A percentile compares a stretch with the other conserved stretches of the same genome.
These are phyloP conservation scores for Laupala kohalensis DNA, from an alignment of 1,140 invertebrate genomes.

Conservation along the genomic window DNA sequence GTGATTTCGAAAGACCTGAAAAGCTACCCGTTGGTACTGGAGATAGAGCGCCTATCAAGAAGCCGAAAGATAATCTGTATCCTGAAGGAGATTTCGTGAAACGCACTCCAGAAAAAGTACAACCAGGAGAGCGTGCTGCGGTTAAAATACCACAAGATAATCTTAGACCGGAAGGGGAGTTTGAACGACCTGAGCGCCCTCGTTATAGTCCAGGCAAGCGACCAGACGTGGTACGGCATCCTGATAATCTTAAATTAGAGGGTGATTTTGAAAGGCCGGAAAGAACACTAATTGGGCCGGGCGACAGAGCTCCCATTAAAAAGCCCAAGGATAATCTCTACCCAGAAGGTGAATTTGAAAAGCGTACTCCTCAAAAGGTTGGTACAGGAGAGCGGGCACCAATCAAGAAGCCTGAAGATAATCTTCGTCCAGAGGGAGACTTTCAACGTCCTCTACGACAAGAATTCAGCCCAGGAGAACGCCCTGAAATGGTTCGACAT, in stretches of 20 bases:
- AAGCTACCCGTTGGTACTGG: constrained; percentile 29
- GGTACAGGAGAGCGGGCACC: constrained; percentile 18
- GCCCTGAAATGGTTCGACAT: constrained; percentile 19
- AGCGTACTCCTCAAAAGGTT: constrained; percentile 17
- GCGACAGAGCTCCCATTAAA: constrained; percentile 27
- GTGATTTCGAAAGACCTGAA: constrained; percentile 35
- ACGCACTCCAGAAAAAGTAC: constrained; percentile 23
- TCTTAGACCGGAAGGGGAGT: constrained; percentile 41
- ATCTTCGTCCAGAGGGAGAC: constrained; percentile 19
- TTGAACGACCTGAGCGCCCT: constrained; percentile 30
- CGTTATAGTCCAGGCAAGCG: constrained; percentile 26
- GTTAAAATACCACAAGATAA: constrained; percentile 29
- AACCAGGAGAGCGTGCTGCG: constrained; percentile 21
- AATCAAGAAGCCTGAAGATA: constrained; percentile 19
- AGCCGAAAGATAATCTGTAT: constrained; percentile 37
- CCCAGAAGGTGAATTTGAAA: constrained; percentile 21
- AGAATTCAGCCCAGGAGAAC: constrained; percentile 14
- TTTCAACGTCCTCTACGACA: constrained; percentile 30
- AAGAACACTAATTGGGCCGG: constrained; percentile 22
- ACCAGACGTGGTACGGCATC: constrained; percentile 23
- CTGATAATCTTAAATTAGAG: constrained; percentile 21
- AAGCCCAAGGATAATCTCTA: constrained; percentile 21
- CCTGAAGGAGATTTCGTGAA: constrained; percentile 36
- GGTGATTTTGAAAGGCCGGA: constrained; percentile 15
- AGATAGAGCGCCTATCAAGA: constrained; percentile 41